Evolutionary conservation across 1,140 invertebrate genomes (phyloP), one percentile per base, ranked within the genome.

Genomic region (Euwallacea similis): DNA sequence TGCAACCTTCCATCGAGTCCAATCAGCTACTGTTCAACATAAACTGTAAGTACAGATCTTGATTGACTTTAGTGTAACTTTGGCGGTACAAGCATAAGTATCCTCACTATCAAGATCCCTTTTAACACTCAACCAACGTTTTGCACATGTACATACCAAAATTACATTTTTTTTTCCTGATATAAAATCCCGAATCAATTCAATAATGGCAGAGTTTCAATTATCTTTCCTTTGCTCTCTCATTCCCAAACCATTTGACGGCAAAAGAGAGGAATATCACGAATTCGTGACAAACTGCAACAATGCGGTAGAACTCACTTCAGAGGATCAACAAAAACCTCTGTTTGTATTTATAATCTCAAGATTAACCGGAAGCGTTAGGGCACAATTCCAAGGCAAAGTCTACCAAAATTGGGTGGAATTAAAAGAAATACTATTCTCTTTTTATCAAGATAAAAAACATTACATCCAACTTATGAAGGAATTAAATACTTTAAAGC

Each of bases 241-340:
- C n/a, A 69, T 69, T 50, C 43, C 67, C 15, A 66, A 59, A 64
- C 33, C 46, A n/a, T 70, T 73, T 65, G 66, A 69, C 59, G 72
- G 68, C 33, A 58, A 62, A 21, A 55, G 64, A 13, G 44, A 8
- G 10, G 59, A 73, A 41, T 62, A 47, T 10, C 60, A 65, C 66
- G 68, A 73, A 66, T 73, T 73, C 44, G 60, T 71, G n/a, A 55
- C 63, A 13, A 73, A 73, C 59, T 73, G 72, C 13, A 58, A 71
- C 42, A 71, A 60, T 53, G 72, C 72, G 9, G 21, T 62, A 21
- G 42, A 63, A 42, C 11, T 71, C n/a, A 10, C 47, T 33, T 41
- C 10, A 50, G 10, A 33, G 63, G 53, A 43, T 15, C 46, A 21
- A 47, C 43, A 73, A 70, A 47, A 44, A 44, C 11, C 43, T 47